Base-by-base conservation (phyloP, 2,113 vertebrate genomes). In the Psephotus haematonotus region DNA sequence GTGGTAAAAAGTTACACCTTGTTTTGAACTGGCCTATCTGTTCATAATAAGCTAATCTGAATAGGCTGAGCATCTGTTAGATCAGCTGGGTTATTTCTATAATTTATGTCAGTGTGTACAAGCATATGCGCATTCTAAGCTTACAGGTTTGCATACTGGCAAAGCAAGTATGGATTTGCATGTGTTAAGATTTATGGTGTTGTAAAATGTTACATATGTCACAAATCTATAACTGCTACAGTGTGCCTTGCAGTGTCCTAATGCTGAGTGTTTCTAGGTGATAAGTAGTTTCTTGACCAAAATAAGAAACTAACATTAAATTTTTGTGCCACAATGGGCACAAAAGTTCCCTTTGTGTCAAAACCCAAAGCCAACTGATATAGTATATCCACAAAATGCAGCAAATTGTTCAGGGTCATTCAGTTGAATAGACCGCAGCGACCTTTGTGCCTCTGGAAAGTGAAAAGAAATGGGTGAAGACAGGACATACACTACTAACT, bases 111-210 rank as follows among this genome's bases (percentile, higher is more conserved):
- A 20, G 33, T 25, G 33, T 50, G 65, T 46, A 15, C 35, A 35
- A 50, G 39, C 59, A 5, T 28, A 57, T 5, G 20, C 25, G 28
- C 27, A 13, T 72, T 88, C 29, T 65, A 53, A 70, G 10, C 6
- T 62, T 76, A 37, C 12, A 55, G 10, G 12, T 69, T 69, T 81
- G 77, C 70, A 41, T 77, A 59, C 0, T 74, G n/a, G 28, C 7
- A 84, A 78, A 84, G 25, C 7, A 78, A 49, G 76, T 29, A 39
- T 1, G 6, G 17, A 24, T 75, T 78, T 72, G 15, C 9, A 9
- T 3, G 0, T 65, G 11, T 47, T 44, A 24, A 60, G 25, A 44
- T 35, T 75, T 88, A 22, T 0, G 0, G 5, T 47, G 2, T 60
- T 57, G 9, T 50, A 37, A 77, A 86, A 63, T 77, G 62, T 24